Evolutionary conservation across 2,888 invertebrate species (phyloP), one percentile per base, ranked within the genome.

Genomic region (Lordiphosa fenestrarum): DNA sequence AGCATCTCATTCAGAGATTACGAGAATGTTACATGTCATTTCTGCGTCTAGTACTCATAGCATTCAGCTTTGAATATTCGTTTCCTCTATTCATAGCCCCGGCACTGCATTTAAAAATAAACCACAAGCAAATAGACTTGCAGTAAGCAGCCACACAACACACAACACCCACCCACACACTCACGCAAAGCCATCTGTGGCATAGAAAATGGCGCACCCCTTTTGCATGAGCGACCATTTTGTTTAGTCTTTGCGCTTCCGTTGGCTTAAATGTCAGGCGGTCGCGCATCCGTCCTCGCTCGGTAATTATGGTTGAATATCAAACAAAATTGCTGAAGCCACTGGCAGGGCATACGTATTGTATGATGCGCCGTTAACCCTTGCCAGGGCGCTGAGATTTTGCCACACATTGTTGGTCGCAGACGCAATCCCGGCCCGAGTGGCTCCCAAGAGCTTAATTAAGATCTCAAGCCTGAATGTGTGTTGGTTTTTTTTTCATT

Each of bases 401-500:
- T 67, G 53, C 80, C 80, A 61, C 67, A 71, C 62, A 67, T 65
- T 69, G 65, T 56, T 66, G 65, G 69, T 47, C 51, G 53, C 53
- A 62, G 61, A 58, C 60, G 30, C 44, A 44, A 44, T 64, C 66
- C 69, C 66, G 58, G 69, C 64, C 49, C 50, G 58, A 69, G 73
- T 80, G 62, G 63, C 66, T 81, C 77, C 77, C 77, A 73, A 81
- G 77, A 70, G 77, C 69, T 77, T 77, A 81, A 81, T 77, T 77
- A 77, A 77, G 77, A 81, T 76, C 53, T 51, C 57, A 48, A 47
- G 55, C 51, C 15, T 15, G 15, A 23, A 23, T 44, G 42, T 25
- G 50, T 30, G 55, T 42, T 53, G 15, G 1, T 1, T 15, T 1
- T 15, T 15, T 63, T 76, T 84, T 71, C 53, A 72, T 73, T 83